These are phyloP conservation scores for Cylloceria caligata DNA, from an alignment of 2,888 invertebrate species.

Conservation along the genomic window DNA sequence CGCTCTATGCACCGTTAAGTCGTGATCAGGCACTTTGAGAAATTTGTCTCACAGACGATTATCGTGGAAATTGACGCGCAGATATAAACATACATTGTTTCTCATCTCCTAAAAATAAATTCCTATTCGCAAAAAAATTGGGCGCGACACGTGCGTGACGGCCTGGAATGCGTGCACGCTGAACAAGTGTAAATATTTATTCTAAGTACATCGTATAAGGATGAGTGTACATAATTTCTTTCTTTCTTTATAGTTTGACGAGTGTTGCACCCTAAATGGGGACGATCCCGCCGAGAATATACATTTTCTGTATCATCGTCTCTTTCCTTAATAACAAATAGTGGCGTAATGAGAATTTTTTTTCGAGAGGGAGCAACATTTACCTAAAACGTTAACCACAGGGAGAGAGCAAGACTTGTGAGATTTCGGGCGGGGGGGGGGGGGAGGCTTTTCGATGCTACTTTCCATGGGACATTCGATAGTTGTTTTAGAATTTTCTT, in stretches of 20 bases:
- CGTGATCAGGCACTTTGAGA: conserved; percentile 61
- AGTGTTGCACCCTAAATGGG: too few species aligned
- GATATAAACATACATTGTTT: conserved; percentile 23
- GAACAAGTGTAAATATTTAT: conserved; percentile 41
- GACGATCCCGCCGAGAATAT: too few species aligned
- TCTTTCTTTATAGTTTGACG: too few species aligned
- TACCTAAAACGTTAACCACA: too few species aligned
- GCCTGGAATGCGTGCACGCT: conserved; percentile 39
- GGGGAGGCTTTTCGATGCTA: too few species aligned
- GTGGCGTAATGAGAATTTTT: too few species aligned
- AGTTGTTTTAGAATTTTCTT: conserved; percentile 4
- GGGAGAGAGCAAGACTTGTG: too few species aligned
- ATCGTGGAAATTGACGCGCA: conserved; percentile 56
- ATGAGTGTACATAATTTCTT: too few species aligned
- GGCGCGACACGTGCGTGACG: background rate
- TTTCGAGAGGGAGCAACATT: too few species aligned
- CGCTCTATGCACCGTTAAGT: conserved; percentile 43
- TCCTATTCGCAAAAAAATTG: background rate
- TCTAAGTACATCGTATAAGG: conserved; percentile 29
- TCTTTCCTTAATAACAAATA: background rate
- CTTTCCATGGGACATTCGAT: too few species aligned
- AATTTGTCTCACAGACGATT: conserved; percentile 51
- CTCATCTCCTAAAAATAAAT: too few species aligned
- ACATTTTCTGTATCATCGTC: background rate
- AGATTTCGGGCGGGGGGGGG: too few species aligned